These are phyloP conservation scores for Bergia sp. DNA, from an alignment of 92 coral and sea anemone species.

Conservation along the genomic window DNA sequence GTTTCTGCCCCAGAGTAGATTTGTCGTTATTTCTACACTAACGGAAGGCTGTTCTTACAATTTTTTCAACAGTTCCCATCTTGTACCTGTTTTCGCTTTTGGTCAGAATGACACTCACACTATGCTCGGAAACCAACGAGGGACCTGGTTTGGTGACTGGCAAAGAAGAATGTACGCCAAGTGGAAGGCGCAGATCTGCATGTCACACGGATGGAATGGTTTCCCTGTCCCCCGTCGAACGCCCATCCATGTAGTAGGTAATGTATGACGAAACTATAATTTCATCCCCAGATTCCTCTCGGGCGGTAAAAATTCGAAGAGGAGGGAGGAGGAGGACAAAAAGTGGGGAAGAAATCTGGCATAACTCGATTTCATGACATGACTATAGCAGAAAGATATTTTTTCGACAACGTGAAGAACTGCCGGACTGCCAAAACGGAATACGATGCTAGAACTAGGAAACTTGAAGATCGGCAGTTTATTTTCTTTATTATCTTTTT, in stretches of 20 bases:
- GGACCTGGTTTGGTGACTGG: slow-evolving; percentile 57
- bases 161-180: slow-evolving; percentile 49
- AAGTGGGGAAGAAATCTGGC: too few species aligned
- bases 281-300: too few species aligned
- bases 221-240: slow-evolving; percentile 52
- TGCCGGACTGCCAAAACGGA: too few species aligned
- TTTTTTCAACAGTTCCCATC: slow-evolving; percentile 60
- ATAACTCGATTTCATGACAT: too few species aligned
- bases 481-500: too few species aligned
- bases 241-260: slow-evolving; percentile 56
- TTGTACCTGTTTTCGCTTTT: slow-evolving; percentile 92
- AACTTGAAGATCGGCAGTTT: too few species aligned
- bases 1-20: too few species aligned
- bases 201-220: slow-evolving; percentile 34
- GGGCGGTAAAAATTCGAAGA: too few species aligned
- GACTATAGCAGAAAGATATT: too few species aligned
- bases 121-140: slow-evolving; percentile 53
- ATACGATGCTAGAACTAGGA: too few species aligned
- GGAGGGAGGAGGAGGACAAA: too few species aligned
- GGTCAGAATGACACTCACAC: slow-evolving; percentile 77
- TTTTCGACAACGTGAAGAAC: too few species aligned
- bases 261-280: neutral
- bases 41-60: neutral
- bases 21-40: neutral
- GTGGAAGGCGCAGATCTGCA: slow-evolving; percentile 40